phyloP scores from a whole-genome alignment of 2,888 invertebrate genomes.

The Cryptus armator region DNA sequence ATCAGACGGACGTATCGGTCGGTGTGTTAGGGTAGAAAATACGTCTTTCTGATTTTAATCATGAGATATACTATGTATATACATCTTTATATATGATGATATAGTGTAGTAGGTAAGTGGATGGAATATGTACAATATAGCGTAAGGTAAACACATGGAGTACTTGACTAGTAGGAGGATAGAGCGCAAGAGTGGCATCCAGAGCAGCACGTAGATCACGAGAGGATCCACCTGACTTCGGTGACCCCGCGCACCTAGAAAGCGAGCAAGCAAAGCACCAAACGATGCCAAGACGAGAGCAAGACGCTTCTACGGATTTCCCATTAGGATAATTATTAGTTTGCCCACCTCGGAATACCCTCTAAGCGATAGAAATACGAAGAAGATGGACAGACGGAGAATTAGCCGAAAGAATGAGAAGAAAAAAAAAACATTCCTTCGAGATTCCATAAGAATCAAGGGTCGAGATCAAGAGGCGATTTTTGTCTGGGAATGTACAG shows the following conservation, averaged over 20 bases:
- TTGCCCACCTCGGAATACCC: constrained; percentile 23
- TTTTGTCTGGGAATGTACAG: constrained; percentile 15
- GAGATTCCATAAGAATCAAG: constrained; percentile 27
- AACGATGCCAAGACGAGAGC: constrained; percentile 34
- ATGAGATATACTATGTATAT: constrained; percentile 19
- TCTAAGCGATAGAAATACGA: constrained; percentile 44
- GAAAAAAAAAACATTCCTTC: constrained; percentile 2
- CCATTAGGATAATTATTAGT: constrained; percentile 58
- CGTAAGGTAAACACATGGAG: constrained; percentile 18
- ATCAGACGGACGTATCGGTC: not conserved
- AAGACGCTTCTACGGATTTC: constrained; percentile 46
- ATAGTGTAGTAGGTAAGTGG: constrained; percentile 2
- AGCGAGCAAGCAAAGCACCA: constrained; percentile 52
- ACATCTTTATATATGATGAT: not conserved
- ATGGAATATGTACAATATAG: not conserved
- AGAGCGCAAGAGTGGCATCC: constrained; percentile 33
- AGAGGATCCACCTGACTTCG: constrained; percentile 65
- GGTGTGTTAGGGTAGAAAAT: not conserved
- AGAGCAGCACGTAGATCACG: constrained; percentile 59
- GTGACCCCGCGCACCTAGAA: constrained; percentile 64
- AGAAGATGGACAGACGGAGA: constrained; percentile 34
- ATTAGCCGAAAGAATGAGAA: not conserved
- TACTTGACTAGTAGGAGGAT: constrained; percentile 10
- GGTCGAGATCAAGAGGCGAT: constrained; percentile 3
- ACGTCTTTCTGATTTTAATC: not conserved